A percentile compares a stretch with the other conserved stretches of the same genome.
Evolutionary conservation across 1,140 invertebrate species (phyloP).

Genomic region (Pseudomyrmex dendroicus): DNA sequence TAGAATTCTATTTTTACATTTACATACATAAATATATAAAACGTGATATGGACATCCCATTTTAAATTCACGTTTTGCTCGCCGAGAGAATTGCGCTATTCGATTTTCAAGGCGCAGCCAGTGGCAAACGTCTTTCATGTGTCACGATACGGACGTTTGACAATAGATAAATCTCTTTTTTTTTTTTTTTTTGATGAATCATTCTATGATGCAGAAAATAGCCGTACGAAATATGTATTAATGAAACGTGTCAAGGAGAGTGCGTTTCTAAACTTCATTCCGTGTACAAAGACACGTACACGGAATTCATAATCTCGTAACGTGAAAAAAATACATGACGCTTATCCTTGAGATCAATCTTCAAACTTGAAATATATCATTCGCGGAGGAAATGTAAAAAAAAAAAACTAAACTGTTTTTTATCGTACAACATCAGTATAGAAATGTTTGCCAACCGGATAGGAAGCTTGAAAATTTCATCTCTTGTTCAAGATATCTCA

Average conservation of each 20-base stretch:
- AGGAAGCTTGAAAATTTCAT: not conserved
- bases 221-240: constrained; percentile 9
- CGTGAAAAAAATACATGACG: constrained; percentile 8
- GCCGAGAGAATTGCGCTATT: no score
- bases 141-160: not conserved
- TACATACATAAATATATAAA: no score
- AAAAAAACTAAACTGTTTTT: no score
- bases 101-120: not conserved
- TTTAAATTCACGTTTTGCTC: no score
- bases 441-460: no score
- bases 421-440: no score
- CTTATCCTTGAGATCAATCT: not conserved
- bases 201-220: constrained; percentile 19
- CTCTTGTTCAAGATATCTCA: not conserved
- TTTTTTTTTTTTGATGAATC: constrained; percentile 49
- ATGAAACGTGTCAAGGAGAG: constrained; percentile 31
- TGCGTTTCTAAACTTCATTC: constrained; percentile 38
- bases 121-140: not conserved
- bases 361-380: not conserved
- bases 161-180: constrained; percentile 35
- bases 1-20: no score
- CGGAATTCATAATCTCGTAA: constrained; percentile 1
- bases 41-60: no score
- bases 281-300: not conserved
- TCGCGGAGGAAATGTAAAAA: not conserved